Percentiles rank a stretch among this genome's conserved stretches.
These are phyloP conservation scores for Himantopus leucocephalus DNA, from an alignment of 2,113 vertebrate genomes.

Conservation along the genomic window DNA sequence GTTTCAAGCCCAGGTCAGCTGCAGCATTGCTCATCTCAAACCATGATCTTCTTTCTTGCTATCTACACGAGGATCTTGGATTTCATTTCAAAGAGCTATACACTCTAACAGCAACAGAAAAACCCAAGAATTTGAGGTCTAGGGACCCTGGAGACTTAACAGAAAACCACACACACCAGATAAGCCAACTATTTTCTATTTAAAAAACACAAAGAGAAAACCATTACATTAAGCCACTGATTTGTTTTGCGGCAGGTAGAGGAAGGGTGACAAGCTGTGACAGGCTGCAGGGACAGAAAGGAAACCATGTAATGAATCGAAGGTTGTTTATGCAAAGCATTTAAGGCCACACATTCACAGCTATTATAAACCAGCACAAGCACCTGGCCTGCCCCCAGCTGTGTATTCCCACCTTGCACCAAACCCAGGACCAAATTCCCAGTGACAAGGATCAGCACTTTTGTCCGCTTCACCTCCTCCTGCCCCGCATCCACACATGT, in stretches of 20 bases:
- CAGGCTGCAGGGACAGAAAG: background rate
- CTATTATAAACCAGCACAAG: background rate
- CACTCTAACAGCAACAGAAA: background rate
- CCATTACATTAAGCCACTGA: background rate
- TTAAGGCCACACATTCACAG: background rate
- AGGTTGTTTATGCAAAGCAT: background rate
- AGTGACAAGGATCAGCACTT: background rate
- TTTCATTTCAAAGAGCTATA: background rate
- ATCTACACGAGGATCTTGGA: background rate
- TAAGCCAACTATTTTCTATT: background rate
- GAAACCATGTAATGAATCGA: background rate
- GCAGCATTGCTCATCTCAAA: background rate
- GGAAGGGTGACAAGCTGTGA: background rate
- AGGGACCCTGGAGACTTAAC: background rate
- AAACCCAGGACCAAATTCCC: background rate
- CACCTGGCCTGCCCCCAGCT: background rate
- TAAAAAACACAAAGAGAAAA: background rate
- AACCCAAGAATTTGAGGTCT: background rate
- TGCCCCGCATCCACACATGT: background rate
- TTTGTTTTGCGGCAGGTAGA: background rate
- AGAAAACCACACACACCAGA: background rate
- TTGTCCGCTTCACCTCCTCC: background rate
- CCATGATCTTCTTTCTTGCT: background rate
- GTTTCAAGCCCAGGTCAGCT: background rate
- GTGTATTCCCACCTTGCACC: background rate